Conservation (phyloP, 2,113 vertebrate genomes). For the Lipotes vexillifer region DNA sequence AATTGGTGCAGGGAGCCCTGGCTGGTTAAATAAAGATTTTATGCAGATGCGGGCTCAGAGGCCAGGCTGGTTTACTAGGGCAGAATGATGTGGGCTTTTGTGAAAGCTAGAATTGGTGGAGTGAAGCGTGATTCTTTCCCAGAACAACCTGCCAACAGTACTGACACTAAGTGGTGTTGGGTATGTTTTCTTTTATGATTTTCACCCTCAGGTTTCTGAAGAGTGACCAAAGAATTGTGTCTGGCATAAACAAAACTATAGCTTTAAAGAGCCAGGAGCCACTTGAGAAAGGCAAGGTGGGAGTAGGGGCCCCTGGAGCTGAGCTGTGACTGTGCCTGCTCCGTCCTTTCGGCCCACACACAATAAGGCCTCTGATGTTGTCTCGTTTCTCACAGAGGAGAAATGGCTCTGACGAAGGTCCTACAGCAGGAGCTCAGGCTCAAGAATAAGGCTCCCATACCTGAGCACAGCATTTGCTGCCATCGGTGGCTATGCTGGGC, state of each 20-base stretch:
- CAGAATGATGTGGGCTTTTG: not conserved
- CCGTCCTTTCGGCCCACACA: not conserved
- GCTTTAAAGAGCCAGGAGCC: not conserved
- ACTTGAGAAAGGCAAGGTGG: not conserved
- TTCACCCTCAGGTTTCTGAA: not conserved
- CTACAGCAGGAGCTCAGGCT: constrained; percentile 67
- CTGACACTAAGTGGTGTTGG: not conserved
- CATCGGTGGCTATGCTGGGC: constrained; percentile 33
- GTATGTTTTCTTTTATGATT: not conserved
- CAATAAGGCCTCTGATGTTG: not conserved
- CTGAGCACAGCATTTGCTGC: constrained; percentile 36
- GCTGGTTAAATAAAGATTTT: not conserved
- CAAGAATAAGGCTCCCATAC: constrained; percentile 52
- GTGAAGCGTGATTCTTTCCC: not conserved
- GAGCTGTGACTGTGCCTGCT: not conserved
- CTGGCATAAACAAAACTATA: not conserved
- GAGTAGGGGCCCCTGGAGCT: not conserved
- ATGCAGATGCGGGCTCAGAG: not conserved
- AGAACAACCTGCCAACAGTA: not conserved
- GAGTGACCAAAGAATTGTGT: not conserved
- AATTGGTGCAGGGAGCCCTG: not conserved
- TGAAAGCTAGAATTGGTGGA: not conserved
- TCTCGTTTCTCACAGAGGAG: constrained; percentile 50
- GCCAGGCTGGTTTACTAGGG: not conserved
- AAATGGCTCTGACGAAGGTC: constrained; percentile 55